Evolutionary conservation across 2,888 invertebrate species (phyloP), one percentile per base, ranked within the genome.

Genomic region (Caenorhabditis virilis): DNA sequence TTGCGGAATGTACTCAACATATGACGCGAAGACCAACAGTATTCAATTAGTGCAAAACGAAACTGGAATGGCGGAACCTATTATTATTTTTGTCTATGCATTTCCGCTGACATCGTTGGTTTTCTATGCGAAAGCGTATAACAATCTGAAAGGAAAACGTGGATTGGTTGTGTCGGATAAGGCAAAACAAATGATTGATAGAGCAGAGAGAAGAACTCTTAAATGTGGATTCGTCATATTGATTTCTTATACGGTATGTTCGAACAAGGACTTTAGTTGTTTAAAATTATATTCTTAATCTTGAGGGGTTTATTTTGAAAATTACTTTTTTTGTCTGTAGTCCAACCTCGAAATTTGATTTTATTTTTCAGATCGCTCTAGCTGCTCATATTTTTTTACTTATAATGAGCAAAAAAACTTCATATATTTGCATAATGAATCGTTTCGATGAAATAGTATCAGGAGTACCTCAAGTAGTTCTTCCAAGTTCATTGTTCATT

Each of bases 161-260:
- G 50, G 27, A 16, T 30, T 60, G 50, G 60, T 60, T n/a, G 22
- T 30, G 7, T 54, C 50, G 39, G 60, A 60, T 15, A 60, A 60
- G 22, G 54, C 60, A 0, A 60, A 50, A n/a, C 15, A 27, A 11
- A 54, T 60, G 13, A 60, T 60, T 16, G 60, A 60, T 50, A 49
- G 43, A 30, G 60, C 60, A 1, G 60, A 60, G 16, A 45, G 60
- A 38, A 45, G 26, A 25, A 60, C 60, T 11, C 18, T 60, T 33
- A 60, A 60, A 30, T 54, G 54, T 23, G 60, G 60, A 43, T 54
- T 54, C 52, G 38, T 54, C 27, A 60, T 60, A 38, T 35, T 60
- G 54, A 20, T 54, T 6, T 50, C 54, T 13, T 60, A 60, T 20
- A 54, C 60, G 33, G 59, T 59, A 48, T 18, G 45, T 18, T 15